These are phyloP conservation scores for Exocentrus adspersus DNA, from an alignment of 2,888 invertebrate species.

Conservation along the genomic window DNA sequence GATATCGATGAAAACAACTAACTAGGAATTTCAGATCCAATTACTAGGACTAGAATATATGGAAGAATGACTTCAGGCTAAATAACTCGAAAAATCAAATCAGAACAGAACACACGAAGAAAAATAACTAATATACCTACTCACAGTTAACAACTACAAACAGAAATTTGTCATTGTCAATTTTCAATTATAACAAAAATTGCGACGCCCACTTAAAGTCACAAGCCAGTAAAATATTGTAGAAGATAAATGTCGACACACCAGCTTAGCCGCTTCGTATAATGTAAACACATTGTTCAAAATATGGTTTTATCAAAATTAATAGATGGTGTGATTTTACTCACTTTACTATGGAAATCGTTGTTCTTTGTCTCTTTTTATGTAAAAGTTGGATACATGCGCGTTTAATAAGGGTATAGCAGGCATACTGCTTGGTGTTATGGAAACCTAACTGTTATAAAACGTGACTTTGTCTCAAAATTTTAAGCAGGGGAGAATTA, in stretches of 20 bases:
- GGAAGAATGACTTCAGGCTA: no score
- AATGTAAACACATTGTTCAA: slow-evolving; percentile 5
- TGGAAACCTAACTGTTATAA: slow-evolving; percentile 1
- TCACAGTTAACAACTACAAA: not conserved
- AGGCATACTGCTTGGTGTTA: not conserved
- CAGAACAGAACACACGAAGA: no score
- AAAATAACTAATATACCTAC: not conserved
- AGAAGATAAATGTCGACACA: not conserved
- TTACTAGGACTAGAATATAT: no score
- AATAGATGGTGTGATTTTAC: not conserved
- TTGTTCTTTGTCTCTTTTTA: not conserved
- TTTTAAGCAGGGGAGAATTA: slow-evolving; percentile 3
- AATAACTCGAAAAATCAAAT: no score
- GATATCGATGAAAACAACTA: no score
- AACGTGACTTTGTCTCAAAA: not conserved
- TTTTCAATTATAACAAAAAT: not conserved
- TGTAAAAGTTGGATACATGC: not conserved
- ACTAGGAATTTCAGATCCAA: no score
- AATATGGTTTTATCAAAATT: not conserved
- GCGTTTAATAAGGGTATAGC: not conserved
- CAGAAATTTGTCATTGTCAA: not conserved
- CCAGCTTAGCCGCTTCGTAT: not conserved
- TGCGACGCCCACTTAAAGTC: not conserved
- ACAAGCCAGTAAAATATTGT: not conserved
- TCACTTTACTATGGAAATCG: not conserved